phyloP scores from a whole-genome alignment of 2,888 invertebrate species.

The Drosophila atripex region DNA sequence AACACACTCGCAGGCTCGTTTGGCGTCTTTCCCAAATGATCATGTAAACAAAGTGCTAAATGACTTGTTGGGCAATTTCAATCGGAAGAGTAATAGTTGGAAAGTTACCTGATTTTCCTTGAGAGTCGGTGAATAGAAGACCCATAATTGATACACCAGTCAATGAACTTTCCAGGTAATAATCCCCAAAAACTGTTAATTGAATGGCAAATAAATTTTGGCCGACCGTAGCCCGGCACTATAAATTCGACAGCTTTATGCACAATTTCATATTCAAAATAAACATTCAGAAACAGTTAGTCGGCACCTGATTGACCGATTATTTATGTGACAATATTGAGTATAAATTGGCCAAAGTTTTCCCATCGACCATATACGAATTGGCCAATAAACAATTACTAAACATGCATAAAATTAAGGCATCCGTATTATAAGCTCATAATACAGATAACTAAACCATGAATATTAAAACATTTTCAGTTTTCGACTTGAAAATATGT shows the following conservation, averaged over 20 bases:
- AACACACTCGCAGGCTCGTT: conserved; percentile 28
- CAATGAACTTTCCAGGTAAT: conserved; percentile 20
- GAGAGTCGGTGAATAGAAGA: not conserved
- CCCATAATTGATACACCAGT: not conserved
- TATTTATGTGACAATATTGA: conserved; percentile 2
- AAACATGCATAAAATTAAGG: conserved; percentile 23
- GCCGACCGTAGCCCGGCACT: not conserved
- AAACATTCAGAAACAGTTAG: not conserved
- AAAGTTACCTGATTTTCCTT: not conserved
- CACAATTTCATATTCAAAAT: not conserved
- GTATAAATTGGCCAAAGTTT: not conserved
- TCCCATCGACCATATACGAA: not conserved
- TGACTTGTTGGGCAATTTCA: conserved; percentile 16
- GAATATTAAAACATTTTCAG: conserved; percentile 11
- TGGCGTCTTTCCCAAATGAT: conserved; percentile 14
- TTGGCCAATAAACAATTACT: conserved; percentile 22
- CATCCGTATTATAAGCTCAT: conserved; percentile 3
- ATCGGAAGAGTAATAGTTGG: not conserved
- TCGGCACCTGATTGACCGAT: not conserved
- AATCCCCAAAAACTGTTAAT: conserved; percentile 20
- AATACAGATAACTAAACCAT: conserved; percentile 11
- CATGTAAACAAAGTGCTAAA: conserved; percentile 27
- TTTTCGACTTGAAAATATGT: not conserved
- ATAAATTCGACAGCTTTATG: conserved; percentile 1
- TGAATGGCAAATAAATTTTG: conserved; percentile 18